Evolutionary conservation across 1,140 invertebrate species (phyloP).

Genomic region (Megalonaias nervosa): DNA sequence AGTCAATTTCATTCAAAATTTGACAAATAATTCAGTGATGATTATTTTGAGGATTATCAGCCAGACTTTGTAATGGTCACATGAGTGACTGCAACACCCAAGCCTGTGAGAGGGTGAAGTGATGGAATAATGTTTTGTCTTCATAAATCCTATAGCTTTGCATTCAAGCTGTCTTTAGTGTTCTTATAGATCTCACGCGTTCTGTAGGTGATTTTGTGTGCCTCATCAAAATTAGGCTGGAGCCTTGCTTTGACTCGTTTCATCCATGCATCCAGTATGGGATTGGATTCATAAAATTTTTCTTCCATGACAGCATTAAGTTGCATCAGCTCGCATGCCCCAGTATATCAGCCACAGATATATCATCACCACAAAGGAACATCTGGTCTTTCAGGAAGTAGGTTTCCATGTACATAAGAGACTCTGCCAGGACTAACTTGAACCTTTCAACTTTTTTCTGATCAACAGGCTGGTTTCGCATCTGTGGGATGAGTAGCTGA

Average conservation of each 20-base stretch:
- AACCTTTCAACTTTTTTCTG: conserved; percentile 50
- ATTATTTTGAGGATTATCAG: too few relatives aligned
- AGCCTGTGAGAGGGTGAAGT: too few relatives aligned
- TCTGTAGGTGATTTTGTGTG: conserved; percentile 68
- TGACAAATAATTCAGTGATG: too few relatives aligned
- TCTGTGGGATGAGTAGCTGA: conserved; percentile 27
- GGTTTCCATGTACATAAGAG: conserved; percentile 66
- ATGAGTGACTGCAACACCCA: too few relatives aligned
- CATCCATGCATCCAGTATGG: conserved; percentile 78
- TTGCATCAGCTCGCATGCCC: conserved; percentile 86
- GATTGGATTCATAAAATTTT: conserved; percentile 75
- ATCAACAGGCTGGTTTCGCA: conserved; percentile 33
- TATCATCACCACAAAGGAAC: conserved; percentile 79
- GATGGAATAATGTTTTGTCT: too few relatives aligned
- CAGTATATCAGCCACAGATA: conserved; percentile 84
- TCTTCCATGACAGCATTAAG: conserved; percentile 80
- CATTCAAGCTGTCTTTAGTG: too few relatives aligned
- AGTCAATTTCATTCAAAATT: too few relatives aligned
- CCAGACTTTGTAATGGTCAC: too few relatives aligned
- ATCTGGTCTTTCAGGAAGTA: conserved; percentile 64
- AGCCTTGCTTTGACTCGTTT: conserved; percentile 75
- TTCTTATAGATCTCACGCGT: conserved; percentile 27
- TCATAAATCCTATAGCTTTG: too few relatives aligned
- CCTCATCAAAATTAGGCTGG: conserved; percentile 80
- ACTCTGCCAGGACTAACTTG: conserved; percentile 52